Evolutionary conservation across 2,113 vertebrate genomes (phyloP).

Genomic region (Apodemus speciosus): DNA sequence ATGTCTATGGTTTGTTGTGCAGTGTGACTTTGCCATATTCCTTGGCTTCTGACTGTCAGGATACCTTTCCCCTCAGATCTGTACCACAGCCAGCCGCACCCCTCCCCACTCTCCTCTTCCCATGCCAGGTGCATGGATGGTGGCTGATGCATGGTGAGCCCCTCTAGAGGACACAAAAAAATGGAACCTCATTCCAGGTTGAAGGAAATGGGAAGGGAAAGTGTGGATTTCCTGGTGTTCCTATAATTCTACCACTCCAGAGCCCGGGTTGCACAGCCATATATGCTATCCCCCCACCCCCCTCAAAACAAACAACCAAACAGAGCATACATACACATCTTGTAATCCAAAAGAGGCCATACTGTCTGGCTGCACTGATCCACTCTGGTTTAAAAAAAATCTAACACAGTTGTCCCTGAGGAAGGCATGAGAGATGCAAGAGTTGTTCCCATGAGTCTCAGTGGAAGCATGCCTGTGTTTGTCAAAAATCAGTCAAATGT

Average conservation of each 20-base stretch:
- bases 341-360: neutral
- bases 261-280: neutral
- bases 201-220: neutral
- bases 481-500: neutral
- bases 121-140: accelerated
- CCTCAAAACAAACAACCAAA: neutral
- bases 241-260: neutral
- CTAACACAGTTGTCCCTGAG: neutral
- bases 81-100: neutral
- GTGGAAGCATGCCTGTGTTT: neutral
- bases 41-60: neutral
- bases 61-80: neutral
- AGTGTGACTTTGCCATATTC: neutral
- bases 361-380: neutral
- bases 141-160: neutral
- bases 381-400: neutral
- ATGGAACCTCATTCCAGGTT: neutral
- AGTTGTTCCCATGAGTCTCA: neutral
- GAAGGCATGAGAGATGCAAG: too few species aligned
- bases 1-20: neutral
- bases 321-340: neutral
- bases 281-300: too few species aligned
- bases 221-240: neutral
- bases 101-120: neutral
- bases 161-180: neutral